phyloP scores from a whole-genome alignment of 2,797 vertebrate genomes.

The Petrocephalus sullivani region DNA sequence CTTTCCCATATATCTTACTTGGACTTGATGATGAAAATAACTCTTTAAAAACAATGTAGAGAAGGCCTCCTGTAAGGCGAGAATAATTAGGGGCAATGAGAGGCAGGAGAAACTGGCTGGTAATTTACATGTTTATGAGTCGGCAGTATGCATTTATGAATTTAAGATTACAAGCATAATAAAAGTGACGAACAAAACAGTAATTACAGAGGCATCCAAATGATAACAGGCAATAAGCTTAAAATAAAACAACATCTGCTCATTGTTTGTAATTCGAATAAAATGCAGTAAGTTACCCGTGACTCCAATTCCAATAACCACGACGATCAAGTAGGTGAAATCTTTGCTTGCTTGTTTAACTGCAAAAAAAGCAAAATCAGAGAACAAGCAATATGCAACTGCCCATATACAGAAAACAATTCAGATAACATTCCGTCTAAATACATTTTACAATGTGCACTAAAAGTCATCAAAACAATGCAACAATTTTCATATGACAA shows the following conservation, averaged over 20 bases:
- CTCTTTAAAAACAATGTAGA: constrained; percentile 92
- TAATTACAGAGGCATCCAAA: background rate
- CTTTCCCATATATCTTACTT: constrained; percentile 83
- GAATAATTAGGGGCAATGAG: background rate
- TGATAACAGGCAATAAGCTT: background rate
- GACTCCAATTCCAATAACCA: constrained; percentile 79
- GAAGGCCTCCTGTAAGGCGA: constrained; percentile 73
- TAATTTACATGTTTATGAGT: background rate
- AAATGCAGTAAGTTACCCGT: constrained; percentile 68
- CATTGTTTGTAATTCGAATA: background rate
- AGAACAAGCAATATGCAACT: background rate
- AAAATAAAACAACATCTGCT: background rate
- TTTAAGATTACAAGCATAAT: background rate
- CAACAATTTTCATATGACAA: background rate
- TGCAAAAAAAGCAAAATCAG: constrained; percentile 47
- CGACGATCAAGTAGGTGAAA: constrained; percentile 82
- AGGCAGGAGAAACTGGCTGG: background rate
- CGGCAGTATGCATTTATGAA: background rate
- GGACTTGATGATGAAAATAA: constrained; percentile 90
- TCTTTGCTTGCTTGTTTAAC: constrained; percentile 89
- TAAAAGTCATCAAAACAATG: background rate
- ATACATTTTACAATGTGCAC: background rate
- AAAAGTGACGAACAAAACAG: background rate
- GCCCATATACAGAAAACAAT: background rate
- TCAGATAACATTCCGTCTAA: background rate